These are phyloP conservation scores for Papilio elwesi DNA, from an alignment of 2,888 invertebrate genomes.

Conservation along the genomic window DNA sequence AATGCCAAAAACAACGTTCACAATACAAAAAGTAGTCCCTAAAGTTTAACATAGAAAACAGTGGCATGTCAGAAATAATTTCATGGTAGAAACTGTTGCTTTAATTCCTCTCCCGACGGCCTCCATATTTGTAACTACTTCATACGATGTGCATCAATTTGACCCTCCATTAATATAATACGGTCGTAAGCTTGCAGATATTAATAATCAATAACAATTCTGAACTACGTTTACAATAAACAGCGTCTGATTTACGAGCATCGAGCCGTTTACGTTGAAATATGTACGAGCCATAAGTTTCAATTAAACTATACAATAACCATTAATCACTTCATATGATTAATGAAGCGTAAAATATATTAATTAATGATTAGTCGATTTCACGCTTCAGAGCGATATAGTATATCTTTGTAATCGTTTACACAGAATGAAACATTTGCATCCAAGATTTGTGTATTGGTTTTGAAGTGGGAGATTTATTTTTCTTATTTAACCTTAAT, in stretches of 20 bases:
- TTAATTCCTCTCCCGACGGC: neutral
- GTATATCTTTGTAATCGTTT: neutral
- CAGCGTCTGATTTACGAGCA: constrained; percentile 12
- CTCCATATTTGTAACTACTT: neutral
- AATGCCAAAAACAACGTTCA: no score
- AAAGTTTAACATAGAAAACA: no score
- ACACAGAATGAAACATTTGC: neutral
- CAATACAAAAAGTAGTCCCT: no score
- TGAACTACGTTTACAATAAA: constrained; percentile 19
- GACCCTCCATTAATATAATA: constrained; percentile 1
- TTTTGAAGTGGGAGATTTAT: no score
- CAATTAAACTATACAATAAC: constrained; percentile 31
- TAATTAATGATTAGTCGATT: constrained; percentile 30
- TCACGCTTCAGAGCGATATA: neutral
- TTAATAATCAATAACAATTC: constrained; percentile 22
- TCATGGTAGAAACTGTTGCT: neutral
- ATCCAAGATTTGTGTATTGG: no score
- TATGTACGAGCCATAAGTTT: constrained; percentile 23
- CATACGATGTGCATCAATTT: neutral
- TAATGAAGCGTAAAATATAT: no score
- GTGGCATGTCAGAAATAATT: no score
- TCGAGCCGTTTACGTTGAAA: constrained; percentile 17
- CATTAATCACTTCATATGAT: constrained; percentile 32
- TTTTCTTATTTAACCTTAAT: no score
- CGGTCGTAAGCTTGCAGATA: constrained; percentile 9